Base-by-base conservation (phyloP, 1,140 invertebrate species). In the Akabosia matsudoensis region DNA sequence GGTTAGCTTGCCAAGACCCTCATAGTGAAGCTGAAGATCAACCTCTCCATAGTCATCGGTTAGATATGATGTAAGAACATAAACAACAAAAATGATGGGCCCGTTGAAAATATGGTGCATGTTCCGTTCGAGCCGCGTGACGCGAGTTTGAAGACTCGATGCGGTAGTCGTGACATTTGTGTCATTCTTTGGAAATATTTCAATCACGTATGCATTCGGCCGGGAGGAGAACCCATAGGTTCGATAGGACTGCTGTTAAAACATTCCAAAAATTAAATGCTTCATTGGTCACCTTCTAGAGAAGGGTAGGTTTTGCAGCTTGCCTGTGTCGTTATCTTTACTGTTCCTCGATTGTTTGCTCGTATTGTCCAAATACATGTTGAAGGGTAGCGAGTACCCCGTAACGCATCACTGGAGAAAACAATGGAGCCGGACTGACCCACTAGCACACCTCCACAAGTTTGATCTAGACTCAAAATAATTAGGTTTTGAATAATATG, bases 101-200 rank as follows among this genome's bases (percentile, higher is more conserved):
- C 61, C 61, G 31, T 28, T 31, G 30, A 67, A 67, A 16, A 67
- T 31, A 30, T 67, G 61, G 28, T 67, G 61, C 61, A 67, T 67
- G 30, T 31, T 67, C n/a, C 7, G 10, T 30, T 67, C 24, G 3
- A 67, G 22, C 18, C 37, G n/a, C n/a, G n/a, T n/a, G n/a, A n/a
- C n/a, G n/a, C n/a, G n/a, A n/a, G n/a, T n/a, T n/a, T n/a, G n/a
- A n/a, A n/a, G n/a, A n/a, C n/a, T n/a, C n/a, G n/a, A n/a, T n/a
- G n/a, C n/a, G n/a, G n/a, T n/a, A n/a, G n/a, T n/a, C n/a, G n/a
- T n/a, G n/a, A n/a, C n/a, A n/a, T n/a, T n/a, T n/a, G n/a, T n/a
- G n/a, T n/a, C n/a, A n/a, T n/a, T n/a, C n/a, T n/a, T n/a, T n/a
- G n/a, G n/a, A n/a, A n/a, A n/a, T n/a, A n/a, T n/a, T n/a, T n/a